A percentile compares a stretch with the other conserved stretches of the same genome.
These are phyloP conservation scores for Plebejus melissa DNA, from an alignment of 2,888 invertebrate genomes.

Conservation along the genomic window DNA sequence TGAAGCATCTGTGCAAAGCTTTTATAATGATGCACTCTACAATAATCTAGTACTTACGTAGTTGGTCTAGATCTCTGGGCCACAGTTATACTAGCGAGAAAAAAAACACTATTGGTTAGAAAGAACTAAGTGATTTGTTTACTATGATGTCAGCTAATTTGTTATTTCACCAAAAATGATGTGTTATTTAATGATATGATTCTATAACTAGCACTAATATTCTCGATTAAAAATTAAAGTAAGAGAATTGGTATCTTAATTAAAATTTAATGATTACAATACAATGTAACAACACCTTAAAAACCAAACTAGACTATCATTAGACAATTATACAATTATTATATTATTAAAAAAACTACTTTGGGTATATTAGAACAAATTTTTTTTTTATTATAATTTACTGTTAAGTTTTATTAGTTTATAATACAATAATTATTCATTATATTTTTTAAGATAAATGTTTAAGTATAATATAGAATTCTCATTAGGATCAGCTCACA, in stretches of 20 bases:
- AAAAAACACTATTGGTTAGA: conserved; percentile 64
- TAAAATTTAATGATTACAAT: background rate
- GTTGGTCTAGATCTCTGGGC: conserved; percentile 78
- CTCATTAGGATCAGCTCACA: background rate
- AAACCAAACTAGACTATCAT: background rate
- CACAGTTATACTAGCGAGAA: conserved; percentile 75
- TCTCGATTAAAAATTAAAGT: background rate
- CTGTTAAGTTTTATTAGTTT: background rate
- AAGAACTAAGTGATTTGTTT: conserved; percentile 26
- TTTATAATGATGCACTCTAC: conserved; percentile 42
- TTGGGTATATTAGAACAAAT: background rate
- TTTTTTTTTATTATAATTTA: background rate
- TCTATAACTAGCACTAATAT: background rate
- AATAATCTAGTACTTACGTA: conserved; percentile 64
- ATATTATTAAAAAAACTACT: background rate
- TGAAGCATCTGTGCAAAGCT: conserved; percentile 40
- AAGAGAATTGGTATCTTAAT: background rate
- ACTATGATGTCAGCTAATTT: background rate
- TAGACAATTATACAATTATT: background rate
- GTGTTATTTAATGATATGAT: background rate
- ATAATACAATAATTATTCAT: background rate
- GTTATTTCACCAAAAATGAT: background rate
- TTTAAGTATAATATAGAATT: too few relatives aligned
- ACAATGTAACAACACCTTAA: background rate
- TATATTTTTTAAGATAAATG: too few relatives aligned